Percentiles rank a stretch among this genome's conserved stretches.
Evolutionary conservation across 23 tunicate genomes (phyloP).

Genomic region (Aplidium turbinatum): DNA sequence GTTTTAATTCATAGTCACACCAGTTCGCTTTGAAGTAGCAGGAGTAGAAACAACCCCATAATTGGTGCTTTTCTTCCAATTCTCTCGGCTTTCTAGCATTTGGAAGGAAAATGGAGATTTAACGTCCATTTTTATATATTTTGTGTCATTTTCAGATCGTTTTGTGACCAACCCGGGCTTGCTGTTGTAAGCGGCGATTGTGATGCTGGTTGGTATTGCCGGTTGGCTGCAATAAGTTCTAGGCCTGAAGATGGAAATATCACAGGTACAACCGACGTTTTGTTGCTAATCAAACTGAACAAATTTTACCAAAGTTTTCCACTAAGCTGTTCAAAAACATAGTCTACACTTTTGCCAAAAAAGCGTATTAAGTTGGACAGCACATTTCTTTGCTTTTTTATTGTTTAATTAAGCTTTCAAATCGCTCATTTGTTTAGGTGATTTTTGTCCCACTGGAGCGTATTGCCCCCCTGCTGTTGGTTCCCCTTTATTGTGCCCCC

Average conservation of each 20-base stretch:
- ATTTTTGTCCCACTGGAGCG: conserved; percentile 68
- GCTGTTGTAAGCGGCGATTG: conserved; percentile 68
- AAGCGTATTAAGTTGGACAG: no score
- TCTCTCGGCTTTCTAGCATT: no score
- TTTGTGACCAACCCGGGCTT: conserved; percentile 49
- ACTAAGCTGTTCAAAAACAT: no score
- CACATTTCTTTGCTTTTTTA: neutral
- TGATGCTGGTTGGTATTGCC: conserved; percentile 84
- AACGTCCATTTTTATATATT: neutral
- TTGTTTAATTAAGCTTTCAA: neutral
- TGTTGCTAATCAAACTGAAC: no score
- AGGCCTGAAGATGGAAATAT: conserved; percentile 79
- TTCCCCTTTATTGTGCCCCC: conserved; percentile 54
- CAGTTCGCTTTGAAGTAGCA: no score
- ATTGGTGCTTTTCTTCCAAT: no score
- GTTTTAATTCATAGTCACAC: no score
- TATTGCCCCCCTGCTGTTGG: conserved; percentile 59
- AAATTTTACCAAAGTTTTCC: no score
- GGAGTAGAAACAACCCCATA: no score
- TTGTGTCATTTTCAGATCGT: conserved; percentile 56
- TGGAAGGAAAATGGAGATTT: neutral
- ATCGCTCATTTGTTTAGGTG: conserved; percentile 36
- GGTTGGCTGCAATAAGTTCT: conserved; percentile 35
- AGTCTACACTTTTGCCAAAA: no score
- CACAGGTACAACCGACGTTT: no score